Percentiles rank a stretch among this genome's conserved stretches.
Conservation (phyloP, 2,797 vertebrate species). For the Dromococcyx pavoninus region DNA sequence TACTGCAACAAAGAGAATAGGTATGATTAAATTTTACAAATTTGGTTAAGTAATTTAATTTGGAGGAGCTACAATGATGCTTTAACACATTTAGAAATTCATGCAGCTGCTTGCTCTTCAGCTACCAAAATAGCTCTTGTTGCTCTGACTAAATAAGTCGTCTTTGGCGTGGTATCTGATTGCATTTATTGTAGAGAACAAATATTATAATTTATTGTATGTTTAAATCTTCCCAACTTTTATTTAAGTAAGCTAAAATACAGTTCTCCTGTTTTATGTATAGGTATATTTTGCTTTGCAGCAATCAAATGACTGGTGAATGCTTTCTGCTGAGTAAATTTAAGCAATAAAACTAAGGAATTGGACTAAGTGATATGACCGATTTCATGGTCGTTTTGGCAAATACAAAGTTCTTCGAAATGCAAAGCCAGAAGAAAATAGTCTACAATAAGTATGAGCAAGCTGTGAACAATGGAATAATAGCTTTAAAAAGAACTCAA, state of each 20-base stretch:
- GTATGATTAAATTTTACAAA: conserved; percentile 54
- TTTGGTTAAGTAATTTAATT: not conserved
- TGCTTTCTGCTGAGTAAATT: not conserved
- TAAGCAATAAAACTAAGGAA: not conserved
- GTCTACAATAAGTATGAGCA: not conserved
- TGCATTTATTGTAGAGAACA: not conserved
- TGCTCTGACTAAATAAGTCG: not conserved
- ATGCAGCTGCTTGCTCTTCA: not conserved
- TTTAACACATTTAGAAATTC: not conserved
- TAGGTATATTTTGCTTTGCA: not conserved
- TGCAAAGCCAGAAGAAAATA: not conserved
- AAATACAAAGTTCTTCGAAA: not conserved
- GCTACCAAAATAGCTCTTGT: not conserved
- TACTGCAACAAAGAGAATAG: conserved; percentile 76
- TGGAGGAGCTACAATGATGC: not conserved
- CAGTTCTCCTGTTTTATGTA: not conserved
- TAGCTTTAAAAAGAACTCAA: not conserved
- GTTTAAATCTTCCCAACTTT: not conserved
- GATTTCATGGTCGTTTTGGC: not conserved
- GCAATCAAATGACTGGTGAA: not conserved
- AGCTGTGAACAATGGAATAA: not conserved
- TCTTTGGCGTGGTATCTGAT: not conserved
- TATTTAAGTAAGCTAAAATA: not conserved
- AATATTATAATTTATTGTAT: not conserved
- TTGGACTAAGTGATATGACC: not conserved